These are phyloP conservation scores for Ceramica pisi DNA, from an alignment of 2,888 invertebrate genomes.

Conservation along the genomic window DNA sequence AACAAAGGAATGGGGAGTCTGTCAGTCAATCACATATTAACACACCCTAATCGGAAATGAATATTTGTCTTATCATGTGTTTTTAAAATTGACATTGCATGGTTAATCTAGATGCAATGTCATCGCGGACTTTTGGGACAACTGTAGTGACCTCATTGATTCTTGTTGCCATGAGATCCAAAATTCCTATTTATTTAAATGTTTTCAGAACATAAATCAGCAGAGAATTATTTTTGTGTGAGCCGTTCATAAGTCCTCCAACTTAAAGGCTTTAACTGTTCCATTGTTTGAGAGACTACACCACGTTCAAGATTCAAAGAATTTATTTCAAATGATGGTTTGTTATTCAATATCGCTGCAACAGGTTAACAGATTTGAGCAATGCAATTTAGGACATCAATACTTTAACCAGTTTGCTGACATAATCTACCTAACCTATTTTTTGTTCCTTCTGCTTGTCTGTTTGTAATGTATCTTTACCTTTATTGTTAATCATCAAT, in stretches of 20 bases:
- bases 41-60: background rate
- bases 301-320: no score
- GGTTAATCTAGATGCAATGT: slow-evolving; percentile 23
- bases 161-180: background rate
- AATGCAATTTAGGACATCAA: background rate
- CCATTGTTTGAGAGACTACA: no score
- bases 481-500: no score
- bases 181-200: background rate
- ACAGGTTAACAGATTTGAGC: background rate
- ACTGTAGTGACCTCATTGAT: slow-evolving; percentile 6
- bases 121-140: background rate
- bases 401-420: background rate
- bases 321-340: background rate
- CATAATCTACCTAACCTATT: no score
- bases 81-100: slow-evolving; percentile 23
- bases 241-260: no score
- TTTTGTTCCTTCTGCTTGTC: no score
- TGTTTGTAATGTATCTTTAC: no score
- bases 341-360: background rate
- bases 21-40: background rate
- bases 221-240: no score
- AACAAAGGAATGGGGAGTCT: no score
- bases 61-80: slow-evolving; percentile 30
- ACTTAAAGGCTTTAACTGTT: no score
- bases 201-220: background rate